Evolutionary conservation across 2,888 invertebrate genomes (phyloP).

Genomic region (Plagiodera versicolora): DNA sequence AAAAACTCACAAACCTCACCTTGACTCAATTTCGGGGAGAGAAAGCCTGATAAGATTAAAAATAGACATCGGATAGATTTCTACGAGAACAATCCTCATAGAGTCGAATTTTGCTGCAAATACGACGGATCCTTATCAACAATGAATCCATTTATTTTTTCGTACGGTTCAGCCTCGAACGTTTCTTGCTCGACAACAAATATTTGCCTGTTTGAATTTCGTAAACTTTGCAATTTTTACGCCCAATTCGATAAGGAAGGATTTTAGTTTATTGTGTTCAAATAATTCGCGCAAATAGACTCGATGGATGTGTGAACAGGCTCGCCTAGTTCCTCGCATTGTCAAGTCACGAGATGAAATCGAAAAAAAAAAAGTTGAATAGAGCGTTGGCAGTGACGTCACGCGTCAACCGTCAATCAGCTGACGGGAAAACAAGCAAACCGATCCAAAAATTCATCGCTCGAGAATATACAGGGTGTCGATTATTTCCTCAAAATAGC

Average conservation of each 20-base stretch:
- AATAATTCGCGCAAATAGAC: neutral
- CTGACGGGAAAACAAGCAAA: too few species aligned
- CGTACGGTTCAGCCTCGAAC: conserved; percentile 3
- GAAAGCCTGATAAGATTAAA: conserved; percentile 12
- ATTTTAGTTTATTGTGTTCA: neutral
- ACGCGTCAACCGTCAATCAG: too few species aligned
- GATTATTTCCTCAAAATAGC: too few species aligned
- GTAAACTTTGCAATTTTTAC: neutral
- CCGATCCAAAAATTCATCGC: too few species aligned
- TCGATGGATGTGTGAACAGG: neutral
- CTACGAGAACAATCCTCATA: neutral
- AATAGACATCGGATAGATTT: neutral
- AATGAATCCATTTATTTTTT: conserved; percentile 9
- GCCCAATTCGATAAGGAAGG: neutral
- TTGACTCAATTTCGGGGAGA: neutral
- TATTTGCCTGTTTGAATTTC: neutral
- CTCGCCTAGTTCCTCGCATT: neutral
- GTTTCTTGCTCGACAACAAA: neutral
- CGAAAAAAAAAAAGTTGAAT: too few species aligned
- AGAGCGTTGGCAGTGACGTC: too few species aligned
- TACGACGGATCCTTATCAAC: conserved; percentile 1
- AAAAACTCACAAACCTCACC: neutral
- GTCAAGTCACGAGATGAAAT: too few species aligned
- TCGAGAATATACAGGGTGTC: too few species aligned
- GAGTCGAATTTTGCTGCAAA: too few species aligned